These are phyloP conservation scores for Phyllotreta striolata DNA, from an alignment of 2,888 invertebrate species.

Conservation along the genomic window DNA sequence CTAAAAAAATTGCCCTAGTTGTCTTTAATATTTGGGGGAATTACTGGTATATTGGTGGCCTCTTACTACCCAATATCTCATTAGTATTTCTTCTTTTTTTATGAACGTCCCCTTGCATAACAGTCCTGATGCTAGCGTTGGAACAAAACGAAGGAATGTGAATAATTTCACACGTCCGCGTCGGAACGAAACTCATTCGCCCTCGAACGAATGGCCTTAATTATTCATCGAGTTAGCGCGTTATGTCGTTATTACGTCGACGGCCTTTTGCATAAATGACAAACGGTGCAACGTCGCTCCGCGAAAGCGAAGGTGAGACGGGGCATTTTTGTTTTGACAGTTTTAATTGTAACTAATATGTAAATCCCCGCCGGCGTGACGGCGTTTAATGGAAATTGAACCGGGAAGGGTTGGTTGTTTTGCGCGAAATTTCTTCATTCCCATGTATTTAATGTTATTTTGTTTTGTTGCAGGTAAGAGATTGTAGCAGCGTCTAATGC, in stretches of 20 bases:
- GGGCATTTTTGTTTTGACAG: conserved; percentile 22
- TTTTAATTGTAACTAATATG: conserved; percentile 17
- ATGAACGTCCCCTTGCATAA: background rate
- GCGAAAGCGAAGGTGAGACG: conserved; percentile 23
- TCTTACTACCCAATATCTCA: background rate
- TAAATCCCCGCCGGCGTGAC: background rate
- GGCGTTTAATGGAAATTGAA: no score
- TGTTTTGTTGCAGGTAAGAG: no score
- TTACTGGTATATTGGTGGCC: no score
- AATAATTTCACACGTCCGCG: conserved; percentile 27
- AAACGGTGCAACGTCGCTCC: conserved; percentile 43
- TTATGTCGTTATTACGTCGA: conserved; percentile 51
- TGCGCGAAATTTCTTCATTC: no score
- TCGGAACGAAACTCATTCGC: conserved; percentile 48
- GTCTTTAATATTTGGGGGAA: no score
- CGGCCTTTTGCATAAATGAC: conserved; percentile 48
- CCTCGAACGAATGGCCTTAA: conserved; percentile 55
- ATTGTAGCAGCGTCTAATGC: no score
- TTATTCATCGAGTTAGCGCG: conserved; percentile 55
- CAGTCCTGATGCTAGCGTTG: background rate
- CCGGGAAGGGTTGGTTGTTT: no score
- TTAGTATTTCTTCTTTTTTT: background rate
- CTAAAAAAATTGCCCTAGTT: no score
- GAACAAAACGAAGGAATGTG: background rate
- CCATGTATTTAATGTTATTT: no score